A percentile compares a stretch with the other conserved stretches of the same genome.
These are phyloP conservation scores for Malurus alboscapulatus DNA, from an alignment of 2,113 vertebrate species.

Conservation along the genomic window DNA sequence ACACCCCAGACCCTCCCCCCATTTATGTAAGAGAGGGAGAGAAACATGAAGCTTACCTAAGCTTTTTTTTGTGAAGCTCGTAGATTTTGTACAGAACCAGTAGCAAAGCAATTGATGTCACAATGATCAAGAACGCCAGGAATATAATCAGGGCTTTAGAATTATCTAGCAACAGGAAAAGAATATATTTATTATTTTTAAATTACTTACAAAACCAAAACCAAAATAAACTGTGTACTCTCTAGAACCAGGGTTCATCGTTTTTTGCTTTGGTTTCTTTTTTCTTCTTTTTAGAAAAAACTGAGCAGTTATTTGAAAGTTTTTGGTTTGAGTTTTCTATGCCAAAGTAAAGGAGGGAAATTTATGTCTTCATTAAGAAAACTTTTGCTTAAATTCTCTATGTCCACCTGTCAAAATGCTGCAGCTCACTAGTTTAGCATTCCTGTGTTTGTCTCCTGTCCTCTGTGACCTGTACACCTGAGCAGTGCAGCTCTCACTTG, in stretches of 20 bases:
- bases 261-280: background rate
- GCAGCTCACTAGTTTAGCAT: background rate
- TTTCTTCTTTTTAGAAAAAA: background rate
- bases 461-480: background rate
- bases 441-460: background rate
- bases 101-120: constrained; percentile 83
- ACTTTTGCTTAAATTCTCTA: background rate
- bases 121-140: constrained; percentile 84
- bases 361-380: background rate
- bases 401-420: background rate
- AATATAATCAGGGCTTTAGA: constrained; percentile 84
- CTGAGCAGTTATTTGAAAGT: background rate
- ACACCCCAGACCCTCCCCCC: accelerated
- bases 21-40: background rate
- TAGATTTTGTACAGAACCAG: constrained; percentile 91
- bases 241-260: background rate
- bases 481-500: background rate
- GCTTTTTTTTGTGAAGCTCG: constrained; percentile 74
- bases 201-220: too few species aligned
- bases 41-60: constrained; percentile 72
- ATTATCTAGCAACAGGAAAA: constrained; percentile 77
- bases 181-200: background rate
- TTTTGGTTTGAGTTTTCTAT: background rate
- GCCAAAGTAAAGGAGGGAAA: background rate
- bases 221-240: background rate